Evolutionary conservation across 92 coral and sea anemone genomes (phyloP).

Genomic region (Porites cylindrica): DNA sequence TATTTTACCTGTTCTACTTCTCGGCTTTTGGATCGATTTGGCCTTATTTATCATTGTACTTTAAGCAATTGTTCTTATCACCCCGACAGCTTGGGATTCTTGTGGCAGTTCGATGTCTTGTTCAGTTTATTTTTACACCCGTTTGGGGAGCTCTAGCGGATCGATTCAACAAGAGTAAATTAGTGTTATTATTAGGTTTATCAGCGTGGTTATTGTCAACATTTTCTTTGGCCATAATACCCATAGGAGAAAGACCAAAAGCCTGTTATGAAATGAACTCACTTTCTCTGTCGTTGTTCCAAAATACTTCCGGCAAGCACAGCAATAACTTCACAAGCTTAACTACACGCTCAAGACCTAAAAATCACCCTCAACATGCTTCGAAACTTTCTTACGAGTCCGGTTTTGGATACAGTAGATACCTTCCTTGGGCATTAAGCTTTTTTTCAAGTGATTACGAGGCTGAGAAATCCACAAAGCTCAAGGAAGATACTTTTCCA

Average conservation of each 20-base stretch:
- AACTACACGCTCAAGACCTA: slow-evolving; percentile 26
- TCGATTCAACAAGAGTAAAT: slow-evolving; percentile 90
- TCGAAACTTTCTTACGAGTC: slow-evolving; percentile 66
- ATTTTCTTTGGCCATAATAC: slow-evolving; percentile 86
- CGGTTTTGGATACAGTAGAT: slow-evolving; percentile 55
- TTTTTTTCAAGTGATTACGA: slow-evolving; percentile 75
- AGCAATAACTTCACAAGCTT: slow-evolving; percentile 41
- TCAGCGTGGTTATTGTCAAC: slow-evolving; percentile 87
- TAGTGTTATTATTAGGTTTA: slow-evolving; percentile 84
- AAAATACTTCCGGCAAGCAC: slow-evolving; percentile 51
- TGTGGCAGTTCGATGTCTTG: slow-evolving; percentile 90
- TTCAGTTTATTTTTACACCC: slow-evolving; percentile 95
- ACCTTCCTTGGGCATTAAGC: slow-evolving; percentile 94
- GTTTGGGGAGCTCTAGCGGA: slow-evolving; percentile 96
- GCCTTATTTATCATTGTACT: slow-evolving; percentile 96
- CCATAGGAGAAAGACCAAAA: slow-evolving; percentile 82
- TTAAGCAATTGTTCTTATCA: slow-evolving; percentile 94
- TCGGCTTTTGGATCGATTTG: slow-evolving; percentile 97
- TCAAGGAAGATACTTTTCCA: slow-evolving; percentile 83
- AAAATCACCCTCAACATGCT: slow-evolving; percentile 38
- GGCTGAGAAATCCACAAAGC: slow-evolving; percentile 76
- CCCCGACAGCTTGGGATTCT: slow-evolving; percentile 98
- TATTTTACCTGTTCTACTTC: slow-evolving; percentile 94
- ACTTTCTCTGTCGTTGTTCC: slow-evolving; percentile 61
- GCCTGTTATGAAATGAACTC: slow-evolving; percentile 88